Evolutionary conservation across 2,797 vertebrate species (phyloP), one percentile per base, ranked within the genome.

Genomic region (Anabacerthia variegaticeps): DNA sequence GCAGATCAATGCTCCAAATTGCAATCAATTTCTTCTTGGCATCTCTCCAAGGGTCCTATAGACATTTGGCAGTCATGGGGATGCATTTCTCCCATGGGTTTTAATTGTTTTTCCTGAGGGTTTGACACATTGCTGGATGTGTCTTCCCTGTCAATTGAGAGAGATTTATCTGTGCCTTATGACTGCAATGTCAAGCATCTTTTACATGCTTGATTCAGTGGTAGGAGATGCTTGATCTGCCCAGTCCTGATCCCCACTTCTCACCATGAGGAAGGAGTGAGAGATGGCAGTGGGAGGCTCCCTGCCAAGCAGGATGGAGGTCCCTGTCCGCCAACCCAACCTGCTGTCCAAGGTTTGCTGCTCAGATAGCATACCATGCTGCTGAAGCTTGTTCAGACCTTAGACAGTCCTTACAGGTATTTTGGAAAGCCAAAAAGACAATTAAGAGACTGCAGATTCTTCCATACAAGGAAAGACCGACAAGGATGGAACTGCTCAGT

Each of bases 361-460:
- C 37, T 59, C 32, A 24, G 51, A 74, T 16, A 49, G 9, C 14
- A 72, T 22, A 48, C 24, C 5, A 12, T 10, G 15, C 22, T 76
- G 27, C 21, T 73, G n/a, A 83, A 41, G 5, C 5, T 71, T 37
- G 2, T 63, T 28, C 5, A 8, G 6, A 37, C 20, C 7, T 76
- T 12, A 39, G 9, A 21, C 0, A 0, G 5, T 55, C 11, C 6
- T 52, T 9, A 12, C 14, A 34, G 7, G 5, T 46, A 17, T 58
- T 89, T 83, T 52, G 36, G 73, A 83, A 81, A 77, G 14, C 34
- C 23, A 20, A 10, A 9, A 24, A 32, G 36, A 5, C 37, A 7
- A 62, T 34, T 36, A 49, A 68, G 7, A 3, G 12, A 12, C 20
- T 62, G 34, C 7, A 69, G 32, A 3, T 26, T 18, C 30, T 91